phyloP scores from a whole-genome alignment of 2,888 invertebrate species.

The Drosophila vallismaia region DNA sequence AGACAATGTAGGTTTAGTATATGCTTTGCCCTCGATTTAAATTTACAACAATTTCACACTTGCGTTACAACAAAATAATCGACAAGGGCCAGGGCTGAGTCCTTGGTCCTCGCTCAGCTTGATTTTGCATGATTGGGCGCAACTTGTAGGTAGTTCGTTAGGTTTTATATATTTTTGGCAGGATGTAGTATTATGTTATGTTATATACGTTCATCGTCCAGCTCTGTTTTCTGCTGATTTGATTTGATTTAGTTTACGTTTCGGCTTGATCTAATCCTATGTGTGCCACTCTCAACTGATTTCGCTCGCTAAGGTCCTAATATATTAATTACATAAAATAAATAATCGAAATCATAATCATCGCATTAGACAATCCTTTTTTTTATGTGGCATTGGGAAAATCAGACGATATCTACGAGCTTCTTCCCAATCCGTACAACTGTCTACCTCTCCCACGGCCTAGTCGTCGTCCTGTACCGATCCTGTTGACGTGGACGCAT shows the following conservation, averaged over 20 bases:
- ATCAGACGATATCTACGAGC: conserved; percentile 63
- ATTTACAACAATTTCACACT: conserved; percentile 70
- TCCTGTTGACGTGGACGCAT: conserved; percentile 55
- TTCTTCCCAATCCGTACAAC: conserved; percentile 34
- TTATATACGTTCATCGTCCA: conserved; percentile 29
- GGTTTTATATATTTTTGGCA: conserved; percentile 67
- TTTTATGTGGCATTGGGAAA: conserved; percentile 53
- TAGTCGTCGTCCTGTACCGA: conserved; percentile 65
- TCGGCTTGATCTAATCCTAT: conserved; percentile 43
- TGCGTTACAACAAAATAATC: conserved; percentile 25
- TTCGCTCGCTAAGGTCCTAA: conserved; percentile 70
- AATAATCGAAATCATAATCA: conserved; percentile 76
- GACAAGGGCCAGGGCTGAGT: conserved; percentile 4
- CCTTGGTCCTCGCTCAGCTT: conserved; percentile 13
- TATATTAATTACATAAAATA: conserved; percentile 77
- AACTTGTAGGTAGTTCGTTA: conserved; percentile 69
- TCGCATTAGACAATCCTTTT: conserved; percentile 46
- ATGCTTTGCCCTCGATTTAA: conserved; percentile 58
- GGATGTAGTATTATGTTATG: conserved; percentile 63
- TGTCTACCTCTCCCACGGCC: conserved; percentile 10
- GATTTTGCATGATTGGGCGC: conserved; percentile 53
- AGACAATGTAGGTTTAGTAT: conserved; percentile 64
- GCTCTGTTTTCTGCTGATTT: conserved; percentile 19
- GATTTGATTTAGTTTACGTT: conserved; percentile 29
- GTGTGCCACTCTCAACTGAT: conserved; percentile 57